Base-by-base conservation (phyloP, 2,797 vertebrate genomes). In the Apogon hyalosoma region DNA sequence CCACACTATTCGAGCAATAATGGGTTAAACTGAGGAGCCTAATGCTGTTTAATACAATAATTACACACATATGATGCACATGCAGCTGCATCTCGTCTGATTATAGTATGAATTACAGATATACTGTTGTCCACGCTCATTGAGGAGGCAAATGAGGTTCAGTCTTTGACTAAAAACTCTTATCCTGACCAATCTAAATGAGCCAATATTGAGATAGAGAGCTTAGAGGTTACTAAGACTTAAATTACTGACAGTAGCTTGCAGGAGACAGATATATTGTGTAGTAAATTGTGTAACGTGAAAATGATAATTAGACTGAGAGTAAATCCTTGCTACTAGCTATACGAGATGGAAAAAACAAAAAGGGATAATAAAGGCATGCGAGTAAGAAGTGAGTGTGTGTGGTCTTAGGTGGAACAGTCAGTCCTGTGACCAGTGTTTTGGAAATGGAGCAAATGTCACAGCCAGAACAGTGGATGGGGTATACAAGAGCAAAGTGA, bases 291-390 rank as follows among this genome's bases (percentile, higher is more conserved):
- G 16, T 60, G 36, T 47, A 77, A 84, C 77, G 60, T 82, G 33
- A 87, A 73, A 70, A 52, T 14, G 62, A 83, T 90, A 85, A 90
- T 90, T 87, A 84, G 67, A 79, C 40, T 64, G 48, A 59, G 63
- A 74, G 70, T 72, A 90, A 92, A 91, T 92, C 88, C 81, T 80
- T 65, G 87, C 90, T 85, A 85, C 67, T 49, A 88, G 87, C 85
- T 42, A 79, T 69, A 52, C 61, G 45, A 72, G 71, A 74, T 54
- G 69, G 50, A 63, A 67, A 42, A 58, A 85, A 79, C 73, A 41
- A 61, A 59, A 70, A 73, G 42, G 52, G 73, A 67, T 15, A 79
- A 28, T 16, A 74, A 79, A 77, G 60, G 75, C 79, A 72, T 70
- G 79, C 16, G 40, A 75, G 69, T 15, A 46, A 58, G 73, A 80